These are phyloP conservation scores for Camelus dromedarius DNA, from an alignment of 2,113 vertebrate species.

Conservation along the genomic window DNA sequence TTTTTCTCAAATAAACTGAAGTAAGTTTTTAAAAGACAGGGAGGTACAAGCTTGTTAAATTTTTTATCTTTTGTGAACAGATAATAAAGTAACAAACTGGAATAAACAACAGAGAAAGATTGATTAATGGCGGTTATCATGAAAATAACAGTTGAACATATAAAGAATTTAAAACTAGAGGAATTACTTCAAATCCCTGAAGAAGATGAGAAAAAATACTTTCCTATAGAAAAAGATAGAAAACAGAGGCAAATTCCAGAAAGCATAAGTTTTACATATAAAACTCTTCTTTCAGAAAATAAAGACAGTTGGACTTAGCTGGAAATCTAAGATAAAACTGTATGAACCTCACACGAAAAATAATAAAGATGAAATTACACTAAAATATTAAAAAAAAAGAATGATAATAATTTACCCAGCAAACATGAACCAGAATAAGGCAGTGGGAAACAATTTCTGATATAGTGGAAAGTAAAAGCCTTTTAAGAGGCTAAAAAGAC, in stretches of 20 bases:
- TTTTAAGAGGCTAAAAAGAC: not conserved
- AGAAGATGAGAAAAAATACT: not conserved
- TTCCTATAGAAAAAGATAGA: not conserved
- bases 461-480: not conserved
- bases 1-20: not conserved
- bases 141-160: not conserved
- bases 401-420: not conserved
- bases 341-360: not conserved
- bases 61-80: not conserved
- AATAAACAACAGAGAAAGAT: not conserved
- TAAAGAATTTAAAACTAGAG: not conserved
- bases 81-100: not conserved
- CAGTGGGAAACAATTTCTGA: not conserved
- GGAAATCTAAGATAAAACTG: not conserved
- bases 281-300: not conserved
- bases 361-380: not conserved
- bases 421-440: not conserved
- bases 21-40: not conserved
- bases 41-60: not conserved
- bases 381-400: conserved; percentile 15
- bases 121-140: conserved; percentile 22
- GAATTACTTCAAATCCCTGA: not conserved
- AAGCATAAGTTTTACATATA: not conserved
- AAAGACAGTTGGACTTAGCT: not conserved
- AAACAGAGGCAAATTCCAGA: not conserved